Conservation (phyloP, 2,888 invertebrate genomes). For the Mesoligia furuncula region DNA sequence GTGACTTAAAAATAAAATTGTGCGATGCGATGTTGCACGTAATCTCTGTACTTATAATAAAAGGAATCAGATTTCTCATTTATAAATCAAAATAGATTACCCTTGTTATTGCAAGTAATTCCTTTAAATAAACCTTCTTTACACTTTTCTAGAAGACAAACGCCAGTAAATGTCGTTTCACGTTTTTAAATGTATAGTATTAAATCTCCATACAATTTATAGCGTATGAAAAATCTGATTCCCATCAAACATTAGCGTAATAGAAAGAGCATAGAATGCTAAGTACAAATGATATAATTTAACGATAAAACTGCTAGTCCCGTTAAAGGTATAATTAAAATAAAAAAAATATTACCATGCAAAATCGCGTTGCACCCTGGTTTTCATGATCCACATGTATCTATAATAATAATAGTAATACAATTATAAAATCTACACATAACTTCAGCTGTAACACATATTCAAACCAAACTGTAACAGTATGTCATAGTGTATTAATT, state of each 20-base stretch:
- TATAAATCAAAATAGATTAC: slow-evolving; percentile 49
- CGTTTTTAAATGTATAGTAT: slow-evolving; percentile 51
- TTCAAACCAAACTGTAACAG: slow-evolving; percentile 90
- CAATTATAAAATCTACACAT: slow-evolving; percentile 88
- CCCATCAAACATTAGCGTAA: slow-evolving; percentile 88
- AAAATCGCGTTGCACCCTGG: slow-evolving; percentile 88
- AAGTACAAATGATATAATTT: slow-evolving; percentile 89
- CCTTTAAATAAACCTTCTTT: slow-evolving; percentile 47
- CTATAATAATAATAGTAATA: slow-evolving; percentile 88
- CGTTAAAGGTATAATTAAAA: slow-evolving; percentile 81
- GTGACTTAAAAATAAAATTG: slow-evolving; percentile 80
- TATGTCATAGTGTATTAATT: slow-evolving; percentile 90
- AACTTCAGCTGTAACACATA: slow-evolving; percentile 89
- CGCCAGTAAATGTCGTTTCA: slow-evolving; percentile 44
- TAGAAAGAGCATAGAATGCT: slow-evolving; percentile 87
- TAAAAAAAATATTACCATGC: slow-evolving; percentile 77
- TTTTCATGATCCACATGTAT: slow-evolving; percentile 89
- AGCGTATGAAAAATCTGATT: slow-evolving; percentile 83
- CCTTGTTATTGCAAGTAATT: slow-evolving; percentile 53
- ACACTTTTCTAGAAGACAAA: slow-evolving; percentile 58
- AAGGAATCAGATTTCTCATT: slow-evolving; percentile 83
- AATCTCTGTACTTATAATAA: slow-evolving; percentile 79
- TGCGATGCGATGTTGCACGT: slow-evolving; percentile 87
- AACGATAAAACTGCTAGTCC: slow-evolving; percentile 88
- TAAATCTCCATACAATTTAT: slow-evolving; percentile 55